Conservation (phyloP, 1,140 invertebrate genomes). For the Harlomillsia oculata region DNA sequence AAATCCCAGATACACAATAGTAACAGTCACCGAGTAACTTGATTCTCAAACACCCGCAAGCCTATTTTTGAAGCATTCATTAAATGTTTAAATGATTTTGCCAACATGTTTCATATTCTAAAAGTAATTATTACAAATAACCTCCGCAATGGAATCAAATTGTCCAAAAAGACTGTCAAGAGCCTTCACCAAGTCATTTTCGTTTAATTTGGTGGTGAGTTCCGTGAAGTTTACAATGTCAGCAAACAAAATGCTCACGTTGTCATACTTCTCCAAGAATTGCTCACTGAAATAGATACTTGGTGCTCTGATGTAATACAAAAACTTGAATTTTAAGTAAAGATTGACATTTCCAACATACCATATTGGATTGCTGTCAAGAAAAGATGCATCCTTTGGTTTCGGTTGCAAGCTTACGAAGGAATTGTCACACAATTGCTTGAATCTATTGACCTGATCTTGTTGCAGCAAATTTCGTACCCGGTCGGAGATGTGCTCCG, state of each 20-base stretch:
- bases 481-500: conserved; percentile 68
- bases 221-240: conserved; percentile 94
- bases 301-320: background rate
- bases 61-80: conserved; percentile 38
- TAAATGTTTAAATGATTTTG: background rate
- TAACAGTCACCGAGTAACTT: conserved; percentile 90
- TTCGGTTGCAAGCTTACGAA: conserved; percentile 10
- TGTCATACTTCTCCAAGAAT: conserved; percentile 74
- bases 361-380: conserved; percentile 49
- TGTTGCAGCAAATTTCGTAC: conserved; percentile 56
- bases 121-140: conserved; percentile 37
- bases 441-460: conserved; percentile 19
- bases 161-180: conserved; percentile 87
- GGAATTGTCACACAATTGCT: background rate
- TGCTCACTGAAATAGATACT: conserved; percentile 54
- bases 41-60: conserved; percentile 75
- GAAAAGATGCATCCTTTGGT: conserved; percentile 7
- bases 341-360: conserved; percentile 38
- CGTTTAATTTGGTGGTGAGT: conserved; percentile 66
- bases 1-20: conserved; percentile 48
- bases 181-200: conserved; percentile 75
- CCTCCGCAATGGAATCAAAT: conserved; percentile 85
- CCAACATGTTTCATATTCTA: background rate
- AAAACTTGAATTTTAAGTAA: background rate
- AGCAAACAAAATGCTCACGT: conserved; percentile 88